Conservation (phyloP, 37 sponge, comb jelly and placozoan genomes). For the Chondrosia reniformis region DNA sequence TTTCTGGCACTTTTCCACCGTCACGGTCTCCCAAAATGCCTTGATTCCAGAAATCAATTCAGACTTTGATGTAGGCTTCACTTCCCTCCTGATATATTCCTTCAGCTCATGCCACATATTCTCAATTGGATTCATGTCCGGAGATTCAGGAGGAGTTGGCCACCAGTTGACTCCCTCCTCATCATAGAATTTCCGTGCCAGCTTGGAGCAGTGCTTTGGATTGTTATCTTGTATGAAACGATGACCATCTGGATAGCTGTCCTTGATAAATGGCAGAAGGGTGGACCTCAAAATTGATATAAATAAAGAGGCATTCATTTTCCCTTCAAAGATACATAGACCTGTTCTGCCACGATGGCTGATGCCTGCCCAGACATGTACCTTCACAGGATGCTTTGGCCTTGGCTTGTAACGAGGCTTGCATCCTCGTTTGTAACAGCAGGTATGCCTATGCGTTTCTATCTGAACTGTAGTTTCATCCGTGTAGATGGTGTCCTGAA, state of each 20-base stretch:
- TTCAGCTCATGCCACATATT: too few species aligned
- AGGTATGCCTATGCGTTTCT: neutral
- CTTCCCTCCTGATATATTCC: too few species aligned
- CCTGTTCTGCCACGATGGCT: neutral
- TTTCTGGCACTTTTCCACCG: too few species aligned
- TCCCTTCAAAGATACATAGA: neutral
- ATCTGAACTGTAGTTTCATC: neutral
- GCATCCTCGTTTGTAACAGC: neutral
- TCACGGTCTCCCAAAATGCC: too few species aligned
- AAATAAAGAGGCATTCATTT: slow-evolving; percentile 1
- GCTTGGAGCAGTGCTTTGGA: slow-evolving; percentile 1
- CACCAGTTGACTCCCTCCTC: neutral
- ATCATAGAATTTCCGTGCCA: neutral
- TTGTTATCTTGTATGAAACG: neutral
- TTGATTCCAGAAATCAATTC: too few species aligned
- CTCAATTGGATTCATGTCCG: neutral
- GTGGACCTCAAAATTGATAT: neutral
- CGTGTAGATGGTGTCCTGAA: neutral
- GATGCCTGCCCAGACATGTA: too few species aligned
- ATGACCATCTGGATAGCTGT: neutral
- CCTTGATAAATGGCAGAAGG: neutral
- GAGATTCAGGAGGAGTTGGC: neutral
- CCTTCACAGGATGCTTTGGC: neutral
- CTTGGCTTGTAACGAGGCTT: neutral
- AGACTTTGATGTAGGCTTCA: too few species aligned